Conservation (phyloP, 2,888 invertebrate species). For the Tryphoninae sp. region DNA sequence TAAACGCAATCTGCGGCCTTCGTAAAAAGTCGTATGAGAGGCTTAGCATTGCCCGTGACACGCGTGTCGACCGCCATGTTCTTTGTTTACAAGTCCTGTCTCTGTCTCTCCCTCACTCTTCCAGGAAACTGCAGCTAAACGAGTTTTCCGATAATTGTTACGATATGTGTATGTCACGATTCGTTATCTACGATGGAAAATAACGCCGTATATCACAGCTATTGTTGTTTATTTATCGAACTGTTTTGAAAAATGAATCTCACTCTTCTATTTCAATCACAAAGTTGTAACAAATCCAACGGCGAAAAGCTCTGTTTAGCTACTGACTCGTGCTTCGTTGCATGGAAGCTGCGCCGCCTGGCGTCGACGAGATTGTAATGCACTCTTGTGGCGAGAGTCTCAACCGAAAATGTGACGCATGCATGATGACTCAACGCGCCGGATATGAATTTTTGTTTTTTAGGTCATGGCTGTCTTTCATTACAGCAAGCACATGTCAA, state of each 20-base stretch:
- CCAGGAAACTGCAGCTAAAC: too few relatives aligned
- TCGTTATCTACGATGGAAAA: conserved; percentile 3
- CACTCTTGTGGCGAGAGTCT: conserved; percentile 53
- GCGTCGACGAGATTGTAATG: conserved; percentile 17
- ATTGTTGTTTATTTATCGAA: not conserved
- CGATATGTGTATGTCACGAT: not conserved
- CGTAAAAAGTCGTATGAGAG: conserved; percentile 84
- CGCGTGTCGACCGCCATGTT: conserved; percentile 78
- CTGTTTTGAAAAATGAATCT: not conserved
- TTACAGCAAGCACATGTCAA: not conserved
- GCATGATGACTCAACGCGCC: not conserved
- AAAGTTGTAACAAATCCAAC: conserved; percentile 45
- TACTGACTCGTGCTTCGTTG: conserved; percentile 59
- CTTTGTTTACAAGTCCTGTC: conserved; percentile 69
- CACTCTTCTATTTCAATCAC: conserved; percentile 1
- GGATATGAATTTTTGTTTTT: too few relatives aligned
- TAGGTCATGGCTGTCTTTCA: too few relatives aligned
- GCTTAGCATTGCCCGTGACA: conserved; percentile 76
- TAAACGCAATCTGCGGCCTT: conserved; percentile 91
- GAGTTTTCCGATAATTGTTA: too few relatives aligned
- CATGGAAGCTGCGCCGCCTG: conserved; percentile 36
- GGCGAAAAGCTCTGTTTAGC: conserved; percentile 67
- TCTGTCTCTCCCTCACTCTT: conserved; percentile 1
- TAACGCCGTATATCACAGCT: not conserved
- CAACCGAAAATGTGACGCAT: not conserved